These are phyloP conservation scores for Tinea pellionella DNA, from an alignment of 2,888 invertebrate genomes.

Conservation along the genomic window DNA sequence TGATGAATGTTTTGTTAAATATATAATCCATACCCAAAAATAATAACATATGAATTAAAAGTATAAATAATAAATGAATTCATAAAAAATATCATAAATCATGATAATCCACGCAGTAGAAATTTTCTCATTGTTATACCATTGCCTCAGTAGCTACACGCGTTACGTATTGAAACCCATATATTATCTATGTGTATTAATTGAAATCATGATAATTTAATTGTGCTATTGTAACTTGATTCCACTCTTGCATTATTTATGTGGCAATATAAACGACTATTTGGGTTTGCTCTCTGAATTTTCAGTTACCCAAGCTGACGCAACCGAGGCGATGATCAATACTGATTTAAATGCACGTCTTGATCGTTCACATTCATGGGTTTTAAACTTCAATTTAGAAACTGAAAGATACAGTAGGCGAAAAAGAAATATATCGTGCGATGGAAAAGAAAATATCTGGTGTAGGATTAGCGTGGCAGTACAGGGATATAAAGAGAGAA, in stretches of 20 bases:
- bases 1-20: not conserved
- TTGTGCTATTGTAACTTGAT: not conserved
- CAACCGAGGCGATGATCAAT: not conserved
- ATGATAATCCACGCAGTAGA: too few species aligned
- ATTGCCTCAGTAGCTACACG: too few species aligned
- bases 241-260: not conserved
- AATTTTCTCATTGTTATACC: too few species aligned
- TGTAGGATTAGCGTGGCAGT: too few species aligned
- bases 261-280: not conserved
- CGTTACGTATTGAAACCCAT: not conserved
- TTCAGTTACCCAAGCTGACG: not conserved
- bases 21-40: too few species aligned
- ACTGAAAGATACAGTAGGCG: not conserved
- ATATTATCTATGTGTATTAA: not conserved
- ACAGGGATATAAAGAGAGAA: too few species aligned
- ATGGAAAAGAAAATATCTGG: not conserved
- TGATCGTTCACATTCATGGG: not conserved
- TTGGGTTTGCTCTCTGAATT: not conserved
- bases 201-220: not conserved
- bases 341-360: slow-evolving; percentile 6
- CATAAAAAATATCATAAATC: too few species aligned
- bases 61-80: too few species aligned
- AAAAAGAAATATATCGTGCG: not conserved
- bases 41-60: too few species aligned
- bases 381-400: not conserved